phyloP scores from a whole-genome alignment of 2,797 vertebrate species.

The Chloroceryle inda region DNA sequence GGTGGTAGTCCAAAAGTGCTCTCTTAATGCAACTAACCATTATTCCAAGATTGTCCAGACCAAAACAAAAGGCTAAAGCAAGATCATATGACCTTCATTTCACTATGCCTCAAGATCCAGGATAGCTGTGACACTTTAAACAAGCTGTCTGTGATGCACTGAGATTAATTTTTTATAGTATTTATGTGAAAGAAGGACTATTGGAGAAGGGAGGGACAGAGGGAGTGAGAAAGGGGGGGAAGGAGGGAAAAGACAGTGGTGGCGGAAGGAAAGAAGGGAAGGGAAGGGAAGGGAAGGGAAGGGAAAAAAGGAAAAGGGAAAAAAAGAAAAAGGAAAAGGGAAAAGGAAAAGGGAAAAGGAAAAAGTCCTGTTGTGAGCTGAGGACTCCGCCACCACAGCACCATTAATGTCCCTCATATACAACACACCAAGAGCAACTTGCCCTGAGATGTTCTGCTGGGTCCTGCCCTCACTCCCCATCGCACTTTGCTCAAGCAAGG shows the following conservation, averaged over 20 bases:
- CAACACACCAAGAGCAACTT: background rate
- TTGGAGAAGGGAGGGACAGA: background rate
- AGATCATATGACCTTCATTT: conserved; percentile 26
- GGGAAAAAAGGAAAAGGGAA: no score
- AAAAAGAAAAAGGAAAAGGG: no score
- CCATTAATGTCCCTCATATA: background rate
- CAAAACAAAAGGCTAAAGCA: background rate
- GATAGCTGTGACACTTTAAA: background rate
- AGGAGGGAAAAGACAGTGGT: background rate
- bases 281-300: no score
- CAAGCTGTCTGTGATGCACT: background rate
- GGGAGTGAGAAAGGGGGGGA: background rate
- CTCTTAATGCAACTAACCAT: conserved; percentile 44
- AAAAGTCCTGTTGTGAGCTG: background rate
- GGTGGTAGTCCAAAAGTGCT: conserved; percentile 45
- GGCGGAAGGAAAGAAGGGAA: background rate
- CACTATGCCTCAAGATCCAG: background rate
- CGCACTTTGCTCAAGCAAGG: background rate
- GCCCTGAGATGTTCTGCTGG: background rate
- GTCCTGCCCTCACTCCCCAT: background rate
- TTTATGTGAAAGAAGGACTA: background rate
- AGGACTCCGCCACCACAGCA: background rate
- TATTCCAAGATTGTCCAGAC: conserved; percentile 32
- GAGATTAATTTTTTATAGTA: background rate
- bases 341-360: background rate